Base-by-base conservation (phyloP, 2,113 vertebrate genomes). In the Pantherophis guttatus region DNA sequence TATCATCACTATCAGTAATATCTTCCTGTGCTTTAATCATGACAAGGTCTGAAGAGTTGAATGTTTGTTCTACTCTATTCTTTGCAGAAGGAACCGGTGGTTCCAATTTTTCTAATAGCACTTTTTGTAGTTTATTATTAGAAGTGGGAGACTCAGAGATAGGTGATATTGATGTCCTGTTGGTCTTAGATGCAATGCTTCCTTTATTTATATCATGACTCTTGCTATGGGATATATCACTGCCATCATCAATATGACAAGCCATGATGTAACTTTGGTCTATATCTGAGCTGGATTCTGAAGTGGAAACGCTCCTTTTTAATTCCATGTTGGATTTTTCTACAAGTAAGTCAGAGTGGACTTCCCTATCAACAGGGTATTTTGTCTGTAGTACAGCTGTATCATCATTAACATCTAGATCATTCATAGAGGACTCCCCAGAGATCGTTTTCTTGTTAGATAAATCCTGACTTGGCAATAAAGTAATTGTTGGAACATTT, bases 51-150 rank as follows among this genome's bases (percentile, higher is more conserved):
- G 96, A 24, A 0, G 53, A 92, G 8, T 97, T 96, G 89, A 94
- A 95, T 62, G 24, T 26, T 55, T 89, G 52, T 62, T 96, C 95
- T 19, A 95, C 81, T 52, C 92, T 94, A 53, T 2, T 92, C 53
- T 86, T 96, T 26, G 48, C 54, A 81, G 91, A 55, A 90, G 39
- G 96, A 89, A 86, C 6, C 24, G 52, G 33, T 1, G 96, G 94
- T 48, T 96, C 96, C 1, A 94, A 86, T 48, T 97, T 95, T 92
- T 97, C 96, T 15, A 94, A 93, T 0, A 50, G 29, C 7, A 54
- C 0, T 2, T 95, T 95, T 9, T 93, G 95, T 3, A 94, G 88
- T 86, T 97, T 95, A 8, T 93, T 91, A 91, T 48, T 24, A 94
- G 94, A 85, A 91, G 81, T 4, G 93, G 91, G 53, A 58, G 91